Evolutionary conservation across 1,140 invertebrate genomes (phyloP).

Genomic region (Drosophila equinoxialis): DNA sequence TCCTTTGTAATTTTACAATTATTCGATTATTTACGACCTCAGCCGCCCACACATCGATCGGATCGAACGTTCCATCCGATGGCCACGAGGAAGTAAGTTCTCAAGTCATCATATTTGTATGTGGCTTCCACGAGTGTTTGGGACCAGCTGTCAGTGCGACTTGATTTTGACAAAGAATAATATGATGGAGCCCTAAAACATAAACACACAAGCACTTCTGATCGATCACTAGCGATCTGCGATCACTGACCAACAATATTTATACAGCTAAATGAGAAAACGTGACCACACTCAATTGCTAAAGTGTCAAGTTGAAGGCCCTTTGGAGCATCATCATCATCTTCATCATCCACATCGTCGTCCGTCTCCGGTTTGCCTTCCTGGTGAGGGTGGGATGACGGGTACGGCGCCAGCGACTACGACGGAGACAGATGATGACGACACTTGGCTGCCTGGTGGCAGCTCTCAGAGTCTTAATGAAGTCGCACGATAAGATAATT

Average conservation of each 20-base stretch:
- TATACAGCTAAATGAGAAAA: conserved; percentile 58
- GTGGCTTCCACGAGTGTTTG: background rate
- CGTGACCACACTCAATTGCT: conserved; percentile 51
- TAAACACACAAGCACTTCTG: conserved; percentile 37
- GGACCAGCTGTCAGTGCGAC: conserved; percentile 22
- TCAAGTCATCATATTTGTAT: conserved; percentile 24
- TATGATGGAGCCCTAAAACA: conserved; percentile 24
- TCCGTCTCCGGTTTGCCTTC: conserved; percentile 29
- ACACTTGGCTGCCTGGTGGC: conserved; percentile 39
- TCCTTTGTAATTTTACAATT: conserved; percentile 56
- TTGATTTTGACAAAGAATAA: conserved; percentile 5
- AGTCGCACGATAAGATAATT: conserved; percentile 56
- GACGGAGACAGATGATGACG: conserved; percentile 25
- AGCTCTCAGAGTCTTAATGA: conserved; percentile 50
- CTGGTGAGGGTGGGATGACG: conserved; percentile 41
- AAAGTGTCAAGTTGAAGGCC: conserved; percentile 71
- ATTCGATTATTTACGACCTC: conserved; percentile 53
- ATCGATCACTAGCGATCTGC: background rate
- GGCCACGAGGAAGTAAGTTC: conserved; percentile 57
- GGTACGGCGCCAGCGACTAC: conserved; percentile 25
- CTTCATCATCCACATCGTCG: background rate
- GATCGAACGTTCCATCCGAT: conserved; percentile 28
- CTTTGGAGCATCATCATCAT: conserved; percentile 34
- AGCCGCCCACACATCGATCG: conserved; percentile 28
- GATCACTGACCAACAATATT: conserved; percentile 31